Evolutionary conservation across 2,888 invertebrate species (phyloP), one percentile per base, ranked within the genome.

Genomic region (Bellardia bayeri): DNA sequence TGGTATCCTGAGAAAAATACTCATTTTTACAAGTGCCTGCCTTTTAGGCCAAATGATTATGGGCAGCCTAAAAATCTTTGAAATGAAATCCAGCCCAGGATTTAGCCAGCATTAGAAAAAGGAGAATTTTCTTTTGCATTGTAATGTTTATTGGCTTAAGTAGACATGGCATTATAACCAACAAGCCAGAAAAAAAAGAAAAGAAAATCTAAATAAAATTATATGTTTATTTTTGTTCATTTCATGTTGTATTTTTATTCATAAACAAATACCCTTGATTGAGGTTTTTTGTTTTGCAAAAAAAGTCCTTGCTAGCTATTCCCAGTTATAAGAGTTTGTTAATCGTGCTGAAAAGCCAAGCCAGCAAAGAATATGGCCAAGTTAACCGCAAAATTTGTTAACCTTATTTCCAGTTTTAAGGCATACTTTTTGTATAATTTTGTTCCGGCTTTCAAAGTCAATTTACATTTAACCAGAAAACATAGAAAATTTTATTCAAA

Each of bases 371-470:
- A 51, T 68, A 61, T 63, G 51, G 23, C 16, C 61, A 72, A 76
- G 45, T 42, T 61, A 72, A 51, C 58, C 63, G 61, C 61, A 82
- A 61, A 63, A 79, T 79, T 79, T 79, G 79, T 86, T 75, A 82
- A 79, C 68, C 86, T 64, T 74, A 75, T 78, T 82, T 61, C 9
- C 23, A 66, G 63, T 64, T 64, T 63, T 13, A 42, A 66, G 33
- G 23, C 30, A n/a, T 23, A 30, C 16, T 58, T 58, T 58, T 58
- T 58, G 30, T 58, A 58, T 23, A 9, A 2, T 58, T 58, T 13
- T 30, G 7, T 30, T 30, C 30, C 58, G 1, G 3, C 30, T 30
- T 58, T 58, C 56, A 56, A 23, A 33, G 37, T 64, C 64, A 51
- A 64, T 83, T 68, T 63, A 56, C 45, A 37, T 56, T 54, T 58